These are phyloP conservation scores for Pipa parva DNA, from an alignment of 2,113 vertebrate species.

Conservation along the genomic window DNA sequence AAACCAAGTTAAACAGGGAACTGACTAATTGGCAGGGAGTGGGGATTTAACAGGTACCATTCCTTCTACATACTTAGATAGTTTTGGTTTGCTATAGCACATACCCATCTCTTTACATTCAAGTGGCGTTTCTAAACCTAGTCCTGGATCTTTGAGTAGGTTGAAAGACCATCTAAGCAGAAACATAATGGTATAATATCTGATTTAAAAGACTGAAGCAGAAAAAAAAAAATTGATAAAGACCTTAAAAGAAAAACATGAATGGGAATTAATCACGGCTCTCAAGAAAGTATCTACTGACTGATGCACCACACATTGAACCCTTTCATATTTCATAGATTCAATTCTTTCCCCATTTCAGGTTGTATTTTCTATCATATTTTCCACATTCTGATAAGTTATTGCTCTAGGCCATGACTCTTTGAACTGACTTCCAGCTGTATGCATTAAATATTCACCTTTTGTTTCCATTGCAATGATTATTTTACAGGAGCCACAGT, in stretches of 20 bases:
- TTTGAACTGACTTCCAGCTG: conserved; percentile 27
- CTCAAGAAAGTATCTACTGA: not conserved
- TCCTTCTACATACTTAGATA: no score
- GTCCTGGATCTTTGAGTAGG: not conserved
- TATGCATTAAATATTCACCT: conserved; percentile 24
- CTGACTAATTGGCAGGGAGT: no score
- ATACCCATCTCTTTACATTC: no score
- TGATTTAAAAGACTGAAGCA: not conserved
- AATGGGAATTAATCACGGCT: not conserved
- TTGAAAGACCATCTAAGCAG: not conserved
- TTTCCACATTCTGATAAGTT: conserved; percentile 15
- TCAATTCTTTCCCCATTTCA: not conserved
- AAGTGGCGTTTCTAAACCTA: no score
- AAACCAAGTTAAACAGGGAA: no score
- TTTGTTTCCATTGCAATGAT: conserved; percentile 20
- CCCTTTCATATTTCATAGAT: not conserved
- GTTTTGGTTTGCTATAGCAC: no score
- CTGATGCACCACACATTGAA: not conserved
- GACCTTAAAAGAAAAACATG: not conserved
- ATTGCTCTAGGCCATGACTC: conserved; percentile 32
- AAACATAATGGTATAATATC: not conserved
- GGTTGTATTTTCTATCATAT: conserved; percentile 3
- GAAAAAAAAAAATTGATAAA: not conserved
- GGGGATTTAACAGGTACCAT: no score
- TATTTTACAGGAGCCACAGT: conserved; percentile 24